Evolutionary conservation across 2,113 vertebrate species (phyloP).

Genomic region (Corynorhinus townsendii): DNA sequence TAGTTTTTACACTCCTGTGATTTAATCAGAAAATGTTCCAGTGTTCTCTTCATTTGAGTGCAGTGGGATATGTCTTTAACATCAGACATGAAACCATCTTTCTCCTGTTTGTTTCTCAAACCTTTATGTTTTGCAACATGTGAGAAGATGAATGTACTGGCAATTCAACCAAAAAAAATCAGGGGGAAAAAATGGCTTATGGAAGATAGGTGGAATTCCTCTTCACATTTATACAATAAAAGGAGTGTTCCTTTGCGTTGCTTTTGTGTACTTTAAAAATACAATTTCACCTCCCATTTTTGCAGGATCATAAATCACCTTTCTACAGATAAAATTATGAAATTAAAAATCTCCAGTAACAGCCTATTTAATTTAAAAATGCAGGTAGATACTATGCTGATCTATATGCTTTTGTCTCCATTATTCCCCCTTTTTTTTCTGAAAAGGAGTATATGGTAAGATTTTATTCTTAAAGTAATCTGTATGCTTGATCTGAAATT

Average conservation of each 20-base stretch:
- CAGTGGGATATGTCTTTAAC: conserved; percentile 44
- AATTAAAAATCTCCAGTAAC: conserved; percentile 21
- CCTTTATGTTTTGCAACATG: conserved; percentile 47
- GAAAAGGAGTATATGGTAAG: neutral
- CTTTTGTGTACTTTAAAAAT: conserved; percentile 17
- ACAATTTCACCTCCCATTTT: conserved; percentile 5
- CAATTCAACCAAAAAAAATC: conserved; percentile 62
- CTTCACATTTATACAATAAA: neutral
- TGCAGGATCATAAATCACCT: conserved; percentile 22
- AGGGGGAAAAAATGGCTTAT: neutral
- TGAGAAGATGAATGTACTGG: conserved; percentile 47
- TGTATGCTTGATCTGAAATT: neutral
- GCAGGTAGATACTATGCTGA: neutral
- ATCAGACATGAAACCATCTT: conserved; percentile 53
- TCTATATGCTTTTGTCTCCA: neutral
- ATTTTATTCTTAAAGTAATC: neutral
- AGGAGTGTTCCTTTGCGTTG: neutral
- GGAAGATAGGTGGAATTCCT: conserved; percentile 9
- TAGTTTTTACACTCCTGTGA: neutral
- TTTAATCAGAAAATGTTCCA: conserved; percentile 19
- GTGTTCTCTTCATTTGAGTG: conserved; percentile 20
- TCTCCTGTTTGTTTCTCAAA: conserved; percentile 55
- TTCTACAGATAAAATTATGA: neutral
- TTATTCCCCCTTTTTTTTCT: neutral
- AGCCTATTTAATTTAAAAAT: conserved; percentile 7